These are phyloP conservation scores for Drosophila limbata DNA, from an alignment of 2,888 invertebrate species.

Conservation along the genomic window DNA sequence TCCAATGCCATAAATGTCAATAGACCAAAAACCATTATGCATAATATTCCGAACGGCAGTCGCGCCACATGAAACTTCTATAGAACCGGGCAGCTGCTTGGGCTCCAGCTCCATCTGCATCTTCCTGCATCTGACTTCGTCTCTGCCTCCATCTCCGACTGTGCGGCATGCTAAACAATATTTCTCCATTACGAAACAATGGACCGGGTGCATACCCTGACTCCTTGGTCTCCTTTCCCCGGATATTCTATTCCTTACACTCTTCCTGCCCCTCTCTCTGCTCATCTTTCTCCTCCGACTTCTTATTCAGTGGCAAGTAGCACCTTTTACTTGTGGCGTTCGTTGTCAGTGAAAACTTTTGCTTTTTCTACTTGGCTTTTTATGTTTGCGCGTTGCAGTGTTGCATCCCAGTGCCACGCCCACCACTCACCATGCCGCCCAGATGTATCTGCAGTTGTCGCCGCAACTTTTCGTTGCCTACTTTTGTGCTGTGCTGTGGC, in stretches of 20 bases:
- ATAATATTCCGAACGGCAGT: constrained; percentile 60
- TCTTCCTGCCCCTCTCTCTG: constrained; percentile 22
- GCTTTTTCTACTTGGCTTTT: constrained; percentile 67
- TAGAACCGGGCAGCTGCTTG: constrained; percentile 16
- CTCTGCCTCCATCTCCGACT: constrained; percentile 13
- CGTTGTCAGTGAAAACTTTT: constrained; percentile 69
- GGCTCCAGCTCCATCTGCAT: constrained; percentile 24
- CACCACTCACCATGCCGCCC: constrained; percentile 1
- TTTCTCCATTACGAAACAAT: constrained; percentile 77
- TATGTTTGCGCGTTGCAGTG: constrained; percentile 63
- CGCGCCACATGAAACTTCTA: constrained; percentile 21
- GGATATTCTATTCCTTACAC: constrained; percentile 25
- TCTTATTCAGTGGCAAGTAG: constrained; percentile 57
- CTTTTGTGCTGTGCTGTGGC: constrained; percentile 58
- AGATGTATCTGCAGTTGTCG: constrained; percentile 60
- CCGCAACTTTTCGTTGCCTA: constrained; percentile 67
- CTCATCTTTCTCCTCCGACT: neutral
- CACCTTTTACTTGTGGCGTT: constrained; percentile 75
- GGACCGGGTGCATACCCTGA: constrained; percentile 43
- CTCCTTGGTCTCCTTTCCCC: constrained; percentile 12
- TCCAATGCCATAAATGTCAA: constrained; percentile 76
- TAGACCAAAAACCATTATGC: constrained; percentile 77
- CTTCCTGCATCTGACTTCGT: constrained; percentile 1
- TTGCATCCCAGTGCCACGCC: constrained; percentile 15
- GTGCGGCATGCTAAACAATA: constrained; percentile 69